Evolutionary conservation across 2,113 vertebrate species (phyloP).

Genomic region (Puffinus mauretanicus): DNA sequence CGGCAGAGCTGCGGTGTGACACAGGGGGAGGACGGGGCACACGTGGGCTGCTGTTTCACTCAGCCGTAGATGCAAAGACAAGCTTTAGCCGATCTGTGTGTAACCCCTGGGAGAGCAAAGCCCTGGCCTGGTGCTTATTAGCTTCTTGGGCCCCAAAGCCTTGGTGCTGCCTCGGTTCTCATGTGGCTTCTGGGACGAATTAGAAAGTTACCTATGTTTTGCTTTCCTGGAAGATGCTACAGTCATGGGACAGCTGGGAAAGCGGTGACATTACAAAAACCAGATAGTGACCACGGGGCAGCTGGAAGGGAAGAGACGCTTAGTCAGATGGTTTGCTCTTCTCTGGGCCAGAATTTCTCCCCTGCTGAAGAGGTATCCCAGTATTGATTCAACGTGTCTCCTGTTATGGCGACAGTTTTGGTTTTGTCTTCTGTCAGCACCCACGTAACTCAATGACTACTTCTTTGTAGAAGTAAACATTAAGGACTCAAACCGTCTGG

Average conservation of each 20-base stretch:
- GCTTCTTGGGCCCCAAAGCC: background rate
- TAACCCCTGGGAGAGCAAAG: background rate
- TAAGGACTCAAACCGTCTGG: background rate
- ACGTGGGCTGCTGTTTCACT: accelerated
- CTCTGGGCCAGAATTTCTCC: background rate
- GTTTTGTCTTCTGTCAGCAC: background rate
- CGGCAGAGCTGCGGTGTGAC: background rate
- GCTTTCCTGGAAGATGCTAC: background rate
- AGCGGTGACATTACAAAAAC: background rate
- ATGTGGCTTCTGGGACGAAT: background rate
- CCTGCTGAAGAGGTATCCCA: background rate
- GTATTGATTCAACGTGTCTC: background rate
- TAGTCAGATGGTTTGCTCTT: background rate
- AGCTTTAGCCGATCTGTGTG: background rate
- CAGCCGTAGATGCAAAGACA: background rate
- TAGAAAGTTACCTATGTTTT: background rate
- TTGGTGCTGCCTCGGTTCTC: background rate
- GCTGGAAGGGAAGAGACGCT: background rate
- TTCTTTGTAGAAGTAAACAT: background rate
- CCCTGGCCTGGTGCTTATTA: background rate
- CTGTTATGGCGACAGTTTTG: background rate
- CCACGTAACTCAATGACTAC: background rate
- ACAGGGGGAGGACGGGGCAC: background rate
- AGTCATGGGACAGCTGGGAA: background rate
- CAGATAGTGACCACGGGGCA: background rate